Percentiles rank a stretch among this genome's conserved stretches.
Conservation (phyloP, 2,888 invertebrate genomes). For the Scelioninae gen. 2 region DNA sequence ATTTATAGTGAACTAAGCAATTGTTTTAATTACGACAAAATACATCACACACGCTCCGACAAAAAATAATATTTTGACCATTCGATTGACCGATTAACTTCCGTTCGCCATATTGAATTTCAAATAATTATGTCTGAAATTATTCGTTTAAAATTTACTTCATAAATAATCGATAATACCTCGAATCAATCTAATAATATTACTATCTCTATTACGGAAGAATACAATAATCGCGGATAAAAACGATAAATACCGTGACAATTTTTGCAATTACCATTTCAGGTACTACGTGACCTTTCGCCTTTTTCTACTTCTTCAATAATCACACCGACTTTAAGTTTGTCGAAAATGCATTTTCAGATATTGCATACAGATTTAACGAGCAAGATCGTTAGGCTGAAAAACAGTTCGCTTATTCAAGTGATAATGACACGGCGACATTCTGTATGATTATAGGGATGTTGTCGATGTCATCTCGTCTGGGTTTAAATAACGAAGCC, state of each 20-base stretch:
- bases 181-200: slow-evolving; percentile 1
- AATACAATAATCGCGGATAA: not conserved
- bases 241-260: slow-evolving; percentile 27
- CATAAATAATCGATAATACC: slow-evolving; percentile 19
- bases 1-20: too few species aligned
- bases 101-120: too few species aligned
- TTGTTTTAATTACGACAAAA: too few species aligned
- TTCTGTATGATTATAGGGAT: slow-evolving; percentile 60
- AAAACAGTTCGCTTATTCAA: slow-evolving; percentile 58
- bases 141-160: not conserved
- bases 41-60: too few species aligned
- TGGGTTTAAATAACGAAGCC: slow-evolving; percentile 59
- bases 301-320: slow-evolving; percentile 48
- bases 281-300: slow-evolving; percentile 49
- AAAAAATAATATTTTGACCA: too few species aligned
- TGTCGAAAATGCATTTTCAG: slow-evolving; percentile 57
- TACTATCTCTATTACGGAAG: not conserved
- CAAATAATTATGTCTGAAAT: too few species aligned
- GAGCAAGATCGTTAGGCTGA: slow-evolving; percentile 59
- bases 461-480: slow-evolving; percentile 59
- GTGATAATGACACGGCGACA: slow-evolving; percentile 60
- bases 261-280: slow-evolving; percentile 48
- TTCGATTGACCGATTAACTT: too few species aligned
- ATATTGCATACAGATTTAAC: slow-evolving; percentile 58
- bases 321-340: slow-evolving; percentile 44